A percentile compares a stretch with the other conserved stretches of the same genome.
Conservation (phyloP, 2,888 invertebrate genomes). For the Dexiosoma caninum region DNA sequence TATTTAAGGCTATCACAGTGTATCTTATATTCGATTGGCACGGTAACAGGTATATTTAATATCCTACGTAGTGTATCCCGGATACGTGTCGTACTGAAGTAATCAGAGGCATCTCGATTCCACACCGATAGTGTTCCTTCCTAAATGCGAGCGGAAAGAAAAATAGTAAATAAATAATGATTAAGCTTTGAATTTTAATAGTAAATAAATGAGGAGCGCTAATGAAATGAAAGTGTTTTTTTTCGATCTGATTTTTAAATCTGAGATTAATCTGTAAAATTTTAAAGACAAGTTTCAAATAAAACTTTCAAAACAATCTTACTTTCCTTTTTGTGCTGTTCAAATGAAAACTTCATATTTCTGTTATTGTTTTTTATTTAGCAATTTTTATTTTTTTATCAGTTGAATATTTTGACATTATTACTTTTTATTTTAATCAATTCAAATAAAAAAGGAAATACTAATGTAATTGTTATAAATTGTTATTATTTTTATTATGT, state of each 20-base stretch:
- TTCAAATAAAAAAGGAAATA: constrained; percentile 64
- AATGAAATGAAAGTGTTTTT: constrained; percentile 49
- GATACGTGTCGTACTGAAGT: constrained; percentile 91
- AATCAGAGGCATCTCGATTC: constrained; percentile 96
- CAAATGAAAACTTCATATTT: constrained; percentile 37
- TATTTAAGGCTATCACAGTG: constrained; percentile 90
- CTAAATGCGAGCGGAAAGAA: constrained; percentile 76
- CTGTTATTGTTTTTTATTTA: constrained; percentile 67
- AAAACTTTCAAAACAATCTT: not conserved
- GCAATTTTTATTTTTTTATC: constrained; percentile 72
- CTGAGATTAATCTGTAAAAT: not conserved
- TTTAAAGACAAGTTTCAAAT: too few species aligned
- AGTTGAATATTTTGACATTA: constrained; percentile 70
- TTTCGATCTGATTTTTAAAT: not conserved
- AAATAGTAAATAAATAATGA: not conserved
- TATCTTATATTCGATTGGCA: constrained; percentile 96
- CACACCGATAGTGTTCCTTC: constrained; percentile 98
- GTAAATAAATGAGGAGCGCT: not conserved
- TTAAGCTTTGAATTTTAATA: not conserved
- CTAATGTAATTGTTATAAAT: constrained; percentile 60
- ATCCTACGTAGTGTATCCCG: constrained; percentile 96
- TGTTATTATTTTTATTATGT: constrained; percentile 38
- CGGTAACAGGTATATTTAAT: constrained; percentile 94
- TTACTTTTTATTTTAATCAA: constrained; percentile 63
- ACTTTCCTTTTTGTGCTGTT: not conserved